Evolutionary conservation across 2,797 vertebrate species (phyloP).

Genomic region (Nyctalus aviator): DNA sequence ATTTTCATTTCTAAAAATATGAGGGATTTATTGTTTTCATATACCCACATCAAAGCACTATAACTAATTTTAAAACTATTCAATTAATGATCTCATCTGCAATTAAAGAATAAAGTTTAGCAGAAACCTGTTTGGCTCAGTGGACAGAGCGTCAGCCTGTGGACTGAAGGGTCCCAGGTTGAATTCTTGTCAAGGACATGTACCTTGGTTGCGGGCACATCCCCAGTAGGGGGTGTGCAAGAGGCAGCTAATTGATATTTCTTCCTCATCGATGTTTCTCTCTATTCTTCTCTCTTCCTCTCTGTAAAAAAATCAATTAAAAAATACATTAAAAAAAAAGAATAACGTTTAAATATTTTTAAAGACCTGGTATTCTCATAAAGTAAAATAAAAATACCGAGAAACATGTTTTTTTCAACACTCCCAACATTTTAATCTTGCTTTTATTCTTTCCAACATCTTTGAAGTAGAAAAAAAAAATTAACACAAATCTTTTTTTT

Average conservation of each 20-base stretch:
- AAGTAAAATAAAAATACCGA: slow-evolving; percentile 25
- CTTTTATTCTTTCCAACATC: background rate
- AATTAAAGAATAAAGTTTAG: background rate
- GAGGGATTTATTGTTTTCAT: slow-evolving; percentile 41
- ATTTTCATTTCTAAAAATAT: slow-evolving; percentile 47
- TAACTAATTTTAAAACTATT: background rate
- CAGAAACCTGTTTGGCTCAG: no score
- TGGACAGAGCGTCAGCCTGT: no score
- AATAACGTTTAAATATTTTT: background rate
- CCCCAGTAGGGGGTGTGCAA: no score
- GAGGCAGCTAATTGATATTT: no score
- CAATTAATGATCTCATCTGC: background rate
- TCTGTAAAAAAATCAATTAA: no score
- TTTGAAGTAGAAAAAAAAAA: background rate
- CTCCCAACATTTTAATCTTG: background rate
- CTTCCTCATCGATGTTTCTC: no score
- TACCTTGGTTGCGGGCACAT: no score
- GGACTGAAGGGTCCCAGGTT: no score
- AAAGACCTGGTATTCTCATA: slow-evolving; percentile 18
- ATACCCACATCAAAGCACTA: background rate
- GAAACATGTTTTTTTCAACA: slow-evolving; percentile 1
- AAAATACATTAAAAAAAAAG: background rate
- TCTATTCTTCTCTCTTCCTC: no score
- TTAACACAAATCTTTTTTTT: background rate
- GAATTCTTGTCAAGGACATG: no score